A percentile compares a stretch with the other conserved stretches of the same genome.
Evolutionary conservation across 2,113 vertebrate genomes (phyloP).

Genomic region (Blennius ocellaris): DNA sequence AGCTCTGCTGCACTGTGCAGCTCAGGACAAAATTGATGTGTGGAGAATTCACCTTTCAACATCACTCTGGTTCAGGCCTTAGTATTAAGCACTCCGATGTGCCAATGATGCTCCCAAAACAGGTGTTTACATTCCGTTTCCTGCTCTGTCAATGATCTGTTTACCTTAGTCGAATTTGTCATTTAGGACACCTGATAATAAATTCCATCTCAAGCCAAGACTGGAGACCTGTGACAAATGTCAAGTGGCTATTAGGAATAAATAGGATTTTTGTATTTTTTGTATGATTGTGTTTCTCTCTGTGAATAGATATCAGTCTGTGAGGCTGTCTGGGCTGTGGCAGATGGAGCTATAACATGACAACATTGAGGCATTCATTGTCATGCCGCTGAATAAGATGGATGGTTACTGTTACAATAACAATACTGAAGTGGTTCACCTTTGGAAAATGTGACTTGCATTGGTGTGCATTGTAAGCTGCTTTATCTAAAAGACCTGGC

Average conservation of each 20-base stretch:
- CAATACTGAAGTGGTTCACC: conserved; percentile 41
- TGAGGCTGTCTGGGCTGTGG: conserved; percentile 40
- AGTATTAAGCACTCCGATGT: conserved; percentile 54
- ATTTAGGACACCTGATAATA: conserved; percentile 67
- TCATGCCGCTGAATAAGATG: conserved; percentile 72
- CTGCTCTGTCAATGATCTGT: conserved; percentile 60
- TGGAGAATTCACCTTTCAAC: conserved; percentile 74
- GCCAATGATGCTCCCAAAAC: conserved; percentile 54
- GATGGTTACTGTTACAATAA: conserved; percentile 52
- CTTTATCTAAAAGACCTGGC: conserved; percentile 27
- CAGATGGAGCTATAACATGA: conserved; percentile 67
- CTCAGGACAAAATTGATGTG: conserved; percentile 70
- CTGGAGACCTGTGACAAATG: conserved; percentile 61
- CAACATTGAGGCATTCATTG: conserved; percentile 61
- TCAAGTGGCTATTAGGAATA: conserved; percentile 64
- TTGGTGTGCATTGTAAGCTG: conserved; percentile 42
- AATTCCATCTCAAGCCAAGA: conserved; percentile 53
- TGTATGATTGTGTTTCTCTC: conserved; percentile 51
- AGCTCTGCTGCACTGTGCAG: conserved; percentile 66
- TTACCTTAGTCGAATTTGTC: conserved; percentile 69
- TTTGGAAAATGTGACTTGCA: conserved; percentile 50
- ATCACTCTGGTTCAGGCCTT: conserved; percentile 54
- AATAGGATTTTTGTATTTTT: conserved; percentile 55
- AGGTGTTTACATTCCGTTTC: conserved; percentile 63
- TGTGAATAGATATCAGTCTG: conserved; percentile 58